Evolutionary conservation across 1,140 invertebrate genomes (phyloP).

Genomic region (Drosophila asahinai): DNA sequence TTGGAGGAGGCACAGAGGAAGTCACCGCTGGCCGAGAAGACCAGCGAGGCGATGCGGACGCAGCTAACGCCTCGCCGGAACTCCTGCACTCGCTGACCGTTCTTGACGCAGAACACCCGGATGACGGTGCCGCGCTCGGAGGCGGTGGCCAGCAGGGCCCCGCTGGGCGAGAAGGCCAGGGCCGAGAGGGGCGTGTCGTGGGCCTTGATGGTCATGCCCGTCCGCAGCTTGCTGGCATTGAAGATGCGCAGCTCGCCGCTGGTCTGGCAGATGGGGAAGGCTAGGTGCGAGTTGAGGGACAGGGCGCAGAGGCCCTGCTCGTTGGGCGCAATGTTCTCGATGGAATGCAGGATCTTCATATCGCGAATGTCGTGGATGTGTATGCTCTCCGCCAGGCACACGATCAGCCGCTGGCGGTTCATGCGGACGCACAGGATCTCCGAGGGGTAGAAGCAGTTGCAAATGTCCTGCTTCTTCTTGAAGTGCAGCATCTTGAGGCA

Average conservation of each 20-base stretch:
- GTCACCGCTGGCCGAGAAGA: conserved; percentile 96
- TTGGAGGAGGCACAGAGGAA: conserved; percentile 97
- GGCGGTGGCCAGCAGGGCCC: conserved; percentile 95
- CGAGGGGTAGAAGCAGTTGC: conserved; percentile 98
- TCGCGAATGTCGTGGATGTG: conserved; percentile 99
- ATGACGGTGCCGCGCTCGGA: conserved; percentile 99
- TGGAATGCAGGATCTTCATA: conserved; percentile 99
- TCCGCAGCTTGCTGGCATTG: conserved; percentile 97
- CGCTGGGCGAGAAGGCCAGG: conserved; percentile 95
- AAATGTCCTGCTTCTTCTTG: conserved; percentile 99
- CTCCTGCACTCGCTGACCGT: conserved; percentile 96
- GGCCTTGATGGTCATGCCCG: conserved; percentile 97
- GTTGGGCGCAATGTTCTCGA: conserved; percentile 98
- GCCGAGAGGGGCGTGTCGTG: conserved; percentile 98
- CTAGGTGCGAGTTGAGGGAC: conserved; percentile 95
- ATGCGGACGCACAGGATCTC: conserved; percentile 98
- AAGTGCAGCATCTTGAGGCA: conserved; percentile 95
- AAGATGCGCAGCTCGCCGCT: conserved; percentile 99
- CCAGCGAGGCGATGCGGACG: conserved; percentile 96
- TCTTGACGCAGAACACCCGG: conserved; percentile 95
- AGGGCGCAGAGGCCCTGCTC: conserved; percentile 96
- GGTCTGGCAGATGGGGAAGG: conserved; percentile 97
- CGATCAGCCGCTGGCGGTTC: conserved; percentile 96
- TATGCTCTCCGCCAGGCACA: conserved; percentile 98
- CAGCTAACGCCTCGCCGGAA: conserved; percentile 98